A percentile compares a stretch with the other conserved stretches of the same genome.
phyloP scores from a whole-genome alignment of 2,797 vertebrate species.

The Brachymystax lenok region DNA sequence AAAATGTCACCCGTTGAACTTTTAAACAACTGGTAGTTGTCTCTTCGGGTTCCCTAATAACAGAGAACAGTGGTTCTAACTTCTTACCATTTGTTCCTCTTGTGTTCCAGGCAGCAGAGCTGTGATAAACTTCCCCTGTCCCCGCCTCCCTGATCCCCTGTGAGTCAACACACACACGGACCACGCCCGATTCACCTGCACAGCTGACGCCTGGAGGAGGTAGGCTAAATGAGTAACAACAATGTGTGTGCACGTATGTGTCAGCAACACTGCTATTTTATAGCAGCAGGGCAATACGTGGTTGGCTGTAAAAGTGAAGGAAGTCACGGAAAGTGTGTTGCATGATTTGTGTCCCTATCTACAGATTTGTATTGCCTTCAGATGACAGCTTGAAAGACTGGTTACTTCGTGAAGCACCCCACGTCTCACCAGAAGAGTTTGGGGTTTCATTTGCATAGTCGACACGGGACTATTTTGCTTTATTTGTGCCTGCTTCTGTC shows the following conservation, averaged over 20 bases:
- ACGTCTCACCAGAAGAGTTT: not conserved
- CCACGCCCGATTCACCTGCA: constrained; percentile 33
- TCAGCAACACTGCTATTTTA: not conserved
- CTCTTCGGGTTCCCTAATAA: not conserved
- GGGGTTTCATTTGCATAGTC: not conserved
- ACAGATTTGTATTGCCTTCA: not conserved
- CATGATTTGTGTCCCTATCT: not conserved
- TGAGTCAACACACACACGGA: not conserved
- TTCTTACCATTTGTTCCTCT: not conserved
- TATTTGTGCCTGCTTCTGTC: not conserved
- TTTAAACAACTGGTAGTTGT: not conserved
- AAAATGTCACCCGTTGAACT: too few species aligned
- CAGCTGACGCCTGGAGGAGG: constrained; percentile 40
- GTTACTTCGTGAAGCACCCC: not conserved
- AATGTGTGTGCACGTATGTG: not conserved
- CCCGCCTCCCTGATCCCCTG: not conserved
- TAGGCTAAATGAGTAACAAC: constrained; percentile 15
- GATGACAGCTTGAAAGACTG: not conserved
- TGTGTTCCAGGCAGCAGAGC: not conserved
- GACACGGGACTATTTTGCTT: not conserved
- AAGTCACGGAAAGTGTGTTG: not conserved
- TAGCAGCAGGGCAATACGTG: not conserved
- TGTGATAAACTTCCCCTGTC: not conserved
- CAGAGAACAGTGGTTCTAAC: not conserved
- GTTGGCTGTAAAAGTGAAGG: not conserved